phyloP scores from a whole-genome alignment of 23 tunicate species.

The Pegea sp. region DNA sequence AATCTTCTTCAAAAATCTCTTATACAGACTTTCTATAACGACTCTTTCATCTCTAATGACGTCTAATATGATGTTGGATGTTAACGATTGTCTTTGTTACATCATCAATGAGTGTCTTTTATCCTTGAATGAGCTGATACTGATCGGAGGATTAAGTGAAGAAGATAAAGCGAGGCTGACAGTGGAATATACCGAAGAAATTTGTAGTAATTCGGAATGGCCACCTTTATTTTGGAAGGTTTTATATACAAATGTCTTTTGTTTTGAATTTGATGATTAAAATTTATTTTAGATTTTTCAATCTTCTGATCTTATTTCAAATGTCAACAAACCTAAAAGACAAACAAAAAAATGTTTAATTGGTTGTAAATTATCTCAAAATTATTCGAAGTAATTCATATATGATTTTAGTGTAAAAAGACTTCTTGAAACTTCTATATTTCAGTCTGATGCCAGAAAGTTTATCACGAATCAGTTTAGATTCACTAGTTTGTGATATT shows the following conservation, averaged over 20 bases:
- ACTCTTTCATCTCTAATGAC: not conserved
- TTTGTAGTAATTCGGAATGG: not conserved
- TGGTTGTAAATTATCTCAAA: not conserved
- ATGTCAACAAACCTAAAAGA: not conserved
- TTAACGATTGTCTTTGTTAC: not conserved
- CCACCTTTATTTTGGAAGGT: not conserved
- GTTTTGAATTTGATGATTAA: not conserved
- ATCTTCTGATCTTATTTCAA: not conserved
- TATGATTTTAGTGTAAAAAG: not conserved
- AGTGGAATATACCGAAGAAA: not conserved
- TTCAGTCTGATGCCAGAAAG: not conserved
- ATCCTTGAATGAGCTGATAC: not conserved
- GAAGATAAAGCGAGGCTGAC: not conserved
- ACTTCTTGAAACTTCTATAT: not conserved
- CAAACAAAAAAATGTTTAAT: not conserved
- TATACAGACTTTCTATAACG: not conserved
- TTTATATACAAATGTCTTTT: not conserved
- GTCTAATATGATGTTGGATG: not conserved
- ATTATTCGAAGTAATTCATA: not conserved
- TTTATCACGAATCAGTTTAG: not conserved
- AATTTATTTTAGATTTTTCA: not conserved
- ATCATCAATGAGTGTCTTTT: not conserved
- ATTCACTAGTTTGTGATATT: not conserved
- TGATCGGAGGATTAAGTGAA: not conserved
- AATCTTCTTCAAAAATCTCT: not conserved